Conservation (phyloP, 2,797 vertebrate genomes). For the Calcarius lapponicus region DNA sequence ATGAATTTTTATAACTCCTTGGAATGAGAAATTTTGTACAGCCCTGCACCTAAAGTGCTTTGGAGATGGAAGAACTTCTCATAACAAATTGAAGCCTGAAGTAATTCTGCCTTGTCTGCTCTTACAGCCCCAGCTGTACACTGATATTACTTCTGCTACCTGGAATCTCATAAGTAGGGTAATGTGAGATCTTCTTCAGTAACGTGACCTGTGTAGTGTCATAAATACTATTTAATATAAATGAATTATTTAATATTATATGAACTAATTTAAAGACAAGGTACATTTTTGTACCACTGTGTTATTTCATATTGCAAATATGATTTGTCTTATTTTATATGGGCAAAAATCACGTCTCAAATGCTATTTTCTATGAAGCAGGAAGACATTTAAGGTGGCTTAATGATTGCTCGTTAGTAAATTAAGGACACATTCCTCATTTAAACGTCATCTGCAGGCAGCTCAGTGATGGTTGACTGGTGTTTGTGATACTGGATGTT, state of each 20-base stretch:
- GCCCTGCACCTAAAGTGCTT: not conserved
- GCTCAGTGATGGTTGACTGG: not conserved
- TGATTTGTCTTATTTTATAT: not conserved
- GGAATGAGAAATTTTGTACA: not conserved
- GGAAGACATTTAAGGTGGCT: not conserved
- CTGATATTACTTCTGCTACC: not conserved
- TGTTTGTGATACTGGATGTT: not conserved
- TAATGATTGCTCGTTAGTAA: not conserved
- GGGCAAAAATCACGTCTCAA: not conserved
- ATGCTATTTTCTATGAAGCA: not conserved
- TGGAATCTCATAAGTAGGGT: not conserved
- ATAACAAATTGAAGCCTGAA: not conserved
- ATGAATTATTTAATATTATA: not conserved
- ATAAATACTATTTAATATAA: not conserved
- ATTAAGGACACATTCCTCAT: not conserved
- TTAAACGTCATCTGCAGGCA: not conserved
- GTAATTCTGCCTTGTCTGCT: not conserved
- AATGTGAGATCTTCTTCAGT: not conserved
- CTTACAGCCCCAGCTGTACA: not conserved
- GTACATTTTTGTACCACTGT: not conserved
- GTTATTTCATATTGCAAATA: not conserved
- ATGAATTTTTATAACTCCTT: not conserved
- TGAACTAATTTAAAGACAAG: not conserved
- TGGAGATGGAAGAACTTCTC: not conserved
- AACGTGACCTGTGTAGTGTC: not conserved